phyloP scores from a whole-genome alignment of 1,140 invertebrate genomes.

The Dreissena rostriformis region DNA sequence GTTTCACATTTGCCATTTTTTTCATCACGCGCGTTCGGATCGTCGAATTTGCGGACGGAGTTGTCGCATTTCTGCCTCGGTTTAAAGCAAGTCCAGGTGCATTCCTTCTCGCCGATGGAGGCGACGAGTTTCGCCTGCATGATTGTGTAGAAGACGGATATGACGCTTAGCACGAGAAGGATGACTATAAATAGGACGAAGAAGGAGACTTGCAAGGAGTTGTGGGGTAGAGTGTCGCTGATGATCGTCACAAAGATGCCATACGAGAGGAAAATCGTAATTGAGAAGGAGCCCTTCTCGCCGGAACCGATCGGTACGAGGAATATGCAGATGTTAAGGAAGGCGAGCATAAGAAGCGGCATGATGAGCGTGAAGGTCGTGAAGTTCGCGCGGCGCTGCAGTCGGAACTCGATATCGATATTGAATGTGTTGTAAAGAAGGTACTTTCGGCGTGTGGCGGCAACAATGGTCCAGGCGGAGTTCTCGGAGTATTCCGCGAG shows the following conservation, averaged over 20 bases:
- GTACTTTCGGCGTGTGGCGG: neutral
- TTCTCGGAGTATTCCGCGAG: neutral
- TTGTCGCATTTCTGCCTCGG: neutral
- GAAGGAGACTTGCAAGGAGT: conserved; percentile 16
- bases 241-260: conserved; percentile 34
- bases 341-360: conserved; percentile 14
- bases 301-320: conserved; percentile 28
- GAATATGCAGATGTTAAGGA: conserved; percentile 20
- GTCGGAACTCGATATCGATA: conserved; percentile 12
- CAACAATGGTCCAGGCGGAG: neutral
- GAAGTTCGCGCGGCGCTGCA: conserved; percentile 13
- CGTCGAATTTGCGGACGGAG: neutral
- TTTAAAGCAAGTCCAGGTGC: neutral
- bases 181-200: conserved; percentile 15
- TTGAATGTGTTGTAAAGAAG: neutral
- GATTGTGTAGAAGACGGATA: conserved; percentile 24
- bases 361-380: conserved; percentile 8
- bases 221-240: conserved; percentile 22
- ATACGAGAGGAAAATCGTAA: conserved; percentile 28
- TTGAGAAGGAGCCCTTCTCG: conserved; percentile 14
- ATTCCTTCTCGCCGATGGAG: conserved; percentile 14
- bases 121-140: conserved; percentile 23
- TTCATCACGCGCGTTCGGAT: neutral
- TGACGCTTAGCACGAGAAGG: conserved; percentile 7
- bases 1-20: neutral